A percentile compares a stretch with the other conserved stretches of the same genome.
phyloP scores from a whole-genome alignment of 2,113 vertebrate species.

The Percina caprodes region DNA sequence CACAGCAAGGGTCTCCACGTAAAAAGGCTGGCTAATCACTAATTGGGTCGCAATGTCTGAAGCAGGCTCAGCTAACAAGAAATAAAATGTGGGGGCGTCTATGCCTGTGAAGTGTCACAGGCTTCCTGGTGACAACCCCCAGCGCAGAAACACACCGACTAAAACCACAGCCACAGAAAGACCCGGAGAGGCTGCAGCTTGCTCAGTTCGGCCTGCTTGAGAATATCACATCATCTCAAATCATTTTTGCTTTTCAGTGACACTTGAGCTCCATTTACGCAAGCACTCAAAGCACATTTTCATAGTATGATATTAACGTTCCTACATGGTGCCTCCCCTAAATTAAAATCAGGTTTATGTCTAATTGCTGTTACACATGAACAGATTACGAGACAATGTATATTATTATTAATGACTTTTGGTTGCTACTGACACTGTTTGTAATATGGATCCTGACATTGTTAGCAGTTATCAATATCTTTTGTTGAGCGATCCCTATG shows the following conservation, averaged over 20 bases:
- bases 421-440: neutral
- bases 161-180: neutral
- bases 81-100: slow-evolving; percentile 69
- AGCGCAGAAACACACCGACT: slow-evolving; percentile 34
- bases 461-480: too few relatives aligned
- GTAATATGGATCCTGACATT: too few relatives aligned
- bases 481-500: too few relatives aligned
- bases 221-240: neutral
- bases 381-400: neutral
- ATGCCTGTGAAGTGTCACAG: slow-evolving; percentile 64
- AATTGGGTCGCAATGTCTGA: slow-evolving; percentile 79
- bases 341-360: neutral
- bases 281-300: neutral
- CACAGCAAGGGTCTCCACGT: slow-evolving; percentile 69
- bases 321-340: neutral
- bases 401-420: neutral
- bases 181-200: neutral
- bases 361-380: neutral
- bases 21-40: slow-evolving; percentile 78
- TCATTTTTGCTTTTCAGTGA: neutral
- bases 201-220: slow-evolving; percentile 1
- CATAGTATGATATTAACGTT: neutral
- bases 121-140: slow-evolving; percentile 58
- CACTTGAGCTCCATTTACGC: neutral
- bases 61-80: slow-evolving; percentile 71